These are phyloP conservation scores for Sebastes itinus DNA, from an alignment of 2,797 vertebrate species.

Conservation along the genomic window DNA sequence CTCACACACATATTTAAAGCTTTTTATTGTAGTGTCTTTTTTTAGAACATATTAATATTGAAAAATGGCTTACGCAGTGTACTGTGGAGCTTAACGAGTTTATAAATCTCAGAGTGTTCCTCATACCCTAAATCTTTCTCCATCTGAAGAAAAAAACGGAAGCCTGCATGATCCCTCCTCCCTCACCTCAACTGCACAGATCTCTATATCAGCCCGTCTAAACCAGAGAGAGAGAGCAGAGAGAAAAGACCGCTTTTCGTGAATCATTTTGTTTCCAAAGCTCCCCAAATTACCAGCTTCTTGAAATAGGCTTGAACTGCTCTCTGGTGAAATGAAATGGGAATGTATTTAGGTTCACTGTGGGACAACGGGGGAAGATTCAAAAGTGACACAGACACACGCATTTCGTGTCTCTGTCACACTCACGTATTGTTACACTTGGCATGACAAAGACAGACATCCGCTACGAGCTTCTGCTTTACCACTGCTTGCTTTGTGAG, in stretches of 20 bases:
- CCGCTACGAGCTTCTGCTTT: not conserved
- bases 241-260: conserved; percentile 24
- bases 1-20: not conserved
- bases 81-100: not conserved
- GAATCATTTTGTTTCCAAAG: conserved; percentile 58
- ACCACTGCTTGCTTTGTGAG: not conserved
- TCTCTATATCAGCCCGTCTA: conserved; percentile 33
- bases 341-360: conserved; percentile 44
- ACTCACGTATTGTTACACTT: not conserved
- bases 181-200: conserved; percentile 23
- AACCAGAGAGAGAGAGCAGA: not conserved
- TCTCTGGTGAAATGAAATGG: conserved; percentile 45
- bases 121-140: conserved; percentile 12
- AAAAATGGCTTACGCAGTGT: not conserved
- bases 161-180: not conserved
- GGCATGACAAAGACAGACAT: not conserved
- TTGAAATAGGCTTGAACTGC: conserved; percentile 64
- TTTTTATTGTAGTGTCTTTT: not conserved
- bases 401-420: not conserved
- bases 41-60: not conserved
- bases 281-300: conserved; percentile 72
- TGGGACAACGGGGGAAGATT: conserved; percentile 35
- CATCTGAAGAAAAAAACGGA: conserved; percentile 13
- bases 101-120: conserved; percentile 24
- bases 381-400: conserved; percentile 21